Evolutionary conservation across 2,113 vertebrate species (phyloP).

Genomic region (Reinhardtius hippoglossoides): DNA sequence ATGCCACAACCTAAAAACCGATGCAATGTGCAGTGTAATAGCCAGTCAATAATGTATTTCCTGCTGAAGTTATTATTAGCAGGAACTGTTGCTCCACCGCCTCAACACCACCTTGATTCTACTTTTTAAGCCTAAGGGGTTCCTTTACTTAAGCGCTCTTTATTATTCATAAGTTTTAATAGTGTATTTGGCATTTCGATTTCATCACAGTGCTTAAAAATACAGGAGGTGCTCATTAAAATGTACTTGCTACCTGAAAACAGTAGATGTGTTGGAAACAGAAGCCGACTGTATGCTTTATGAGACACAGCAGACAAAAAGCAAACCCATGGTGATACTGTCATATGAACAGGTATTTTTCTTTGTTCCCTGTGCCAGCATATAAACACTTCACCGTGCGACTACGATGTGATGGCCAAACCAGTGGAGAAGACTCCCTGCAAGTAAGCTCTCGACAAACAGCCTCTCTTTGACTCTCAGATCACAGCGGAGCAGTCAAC

Average conservation of each 20-base stretch:
- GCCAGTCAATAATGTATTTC: neutral
- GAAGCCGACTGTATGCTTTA: neutral
- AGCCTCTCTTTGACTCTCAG: conserved; percentile 46
- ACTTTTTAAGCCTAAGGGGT: neutral
- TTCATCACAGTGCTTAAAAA: neutral
- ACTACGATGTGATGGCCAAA: conserved; percentile 75
- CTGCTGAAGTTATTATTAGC: neutral
- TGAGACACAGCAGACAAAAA: neutral
- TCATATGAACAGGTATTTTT: conserved; percentile 19
- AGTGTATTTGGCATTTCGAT: neutral
- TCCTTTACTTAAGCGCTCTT: neutral
- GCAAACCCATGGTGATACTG: conserved; percentile 10
- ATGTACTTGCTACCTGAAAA: neutral
- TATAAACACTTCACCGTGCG: conserved; percentile 76
- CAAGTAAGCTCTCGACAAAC: conserved; percentile 81
- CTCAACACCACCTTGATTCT: neutral
- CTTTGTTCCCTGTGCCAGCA: conserved; percentile 62
- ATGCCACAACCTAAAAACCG: neutral
- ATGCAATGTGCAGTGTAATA: neutral
- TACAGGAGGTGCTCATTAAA: neutral
- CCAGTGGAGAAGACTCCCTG: conserved; percentile 79
- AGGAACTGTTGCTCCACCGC: neutral
- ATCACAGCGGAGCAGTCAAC: conserved; percentile 35
- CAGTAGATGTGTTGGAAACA: neutral
- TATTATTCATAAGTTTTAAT: neutral